These are phyloP conservation scores for Florisuga fusca DNA, from an alignment of 2,797 vertebrate genomes.

Conservation along the genomic window DNA sequence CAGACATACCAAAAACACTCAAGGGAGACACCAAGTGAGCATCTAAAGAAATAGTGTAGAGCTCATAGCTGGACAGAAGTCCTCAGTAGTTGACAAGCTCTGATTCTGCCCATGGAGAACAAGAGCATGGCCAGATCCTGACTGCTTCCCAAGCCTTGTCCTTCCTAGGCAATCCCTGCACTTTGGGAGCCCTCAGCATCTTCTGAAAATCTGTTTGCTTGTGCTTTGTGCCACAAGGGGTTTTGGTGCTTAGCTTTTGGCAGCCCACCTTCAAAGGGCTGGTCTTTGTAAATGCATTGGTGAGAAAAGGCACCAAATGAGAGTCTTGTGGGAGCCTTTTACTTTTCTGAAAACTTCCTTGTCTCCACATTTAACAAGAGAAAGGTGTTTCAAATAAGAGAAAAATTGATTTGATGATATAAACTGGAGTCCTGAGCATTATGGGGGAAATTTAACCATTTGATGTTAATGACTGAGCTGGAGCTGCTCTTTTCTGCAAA, in stretches of 20 bases:
- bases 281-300: fast-evolving
- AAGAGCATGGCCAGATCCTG: fast-evolving
- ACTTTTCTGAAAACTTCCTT: background rate
- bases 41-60: background rate
- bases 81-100: background rate
- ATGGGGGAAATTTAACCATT: fast-evolving
- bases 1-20: background rate
- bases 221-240: background rate
- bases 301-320: background rate
- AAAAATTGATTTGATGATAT: fast-evolving
- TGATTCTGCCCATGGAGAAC: background rate
- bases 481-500: background rate
- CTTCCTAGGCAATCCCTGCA: background rate
- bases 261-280: fast-evolving
- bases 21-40: background rate
- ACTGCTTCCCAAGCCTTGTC: fast-evolving
- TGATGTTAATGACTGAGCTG: background rate
- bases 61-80: background rate
- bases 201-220: background rate
- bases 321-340: background rate
- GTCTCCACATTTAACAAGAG: background rate
- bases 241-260: background rate
- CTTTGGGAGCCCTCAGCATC: background rate
- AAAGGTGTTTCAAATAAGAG: background rate
- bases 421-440: background rate